Evolutionary conservation across 1,140 invertebrate species (phyloP).

Genomic region (Sweltsa coloradensis): DNA sequence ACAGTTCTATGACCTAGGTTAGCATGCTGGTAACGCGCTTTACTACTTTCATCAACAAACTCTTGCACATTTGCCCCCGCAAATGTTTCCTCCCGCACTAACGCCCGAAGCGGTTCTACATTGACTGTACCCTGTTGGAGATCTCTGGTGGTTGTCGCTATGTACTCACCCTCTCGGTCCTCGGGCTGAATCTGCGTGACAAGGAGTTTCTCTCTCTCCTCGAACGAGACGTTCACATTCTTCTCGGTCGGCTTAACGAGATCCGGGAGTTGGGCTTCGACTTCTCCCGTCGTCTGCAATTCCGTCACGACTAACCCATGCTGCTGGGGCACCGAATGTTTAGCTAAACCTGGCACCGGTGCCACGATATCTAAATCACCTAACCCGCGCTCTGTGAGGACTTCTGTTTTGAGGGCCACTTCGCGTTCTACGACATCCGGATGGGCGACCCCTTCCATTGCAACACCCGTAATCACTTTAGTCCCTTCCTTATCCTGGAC

Average conservation of each 20-base stretch:
- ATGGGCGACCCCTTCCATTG: constrained; percentile 29
- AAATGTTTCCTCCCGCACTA: constrained; percentile 10
- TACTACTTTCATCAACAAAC: background rate
- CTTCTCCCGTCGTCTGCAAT: constrained; percentile 31
- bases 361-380: constrained; percentile 26
- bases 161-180: constrained; percentile 38
- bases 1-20: background rate
- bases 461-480: constrained; percentile 27
- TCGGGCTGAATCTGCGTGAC: constrained; percentile 31
- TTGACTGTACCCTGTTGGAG: constrained; percentile 6
- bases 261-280: constrained; percentile 32
- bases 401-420: constrained; percentile 30
- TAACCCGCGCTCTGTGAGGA: constrained; percentile 24
- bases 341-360: constrained; percentile 25
- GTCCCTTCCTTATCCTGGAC: constrained; percentile 28
- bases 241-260: constrained; percentile 24
- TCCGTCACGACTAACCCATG: constrained; percentile 38
- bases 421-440: constrained; percentile 20
- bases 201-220: constrained; percentile 22
- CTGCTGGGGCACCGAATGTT: constrained; percentile 27
- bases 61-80: background rate
- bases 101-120: constrained; percentile 5
- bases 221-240: constrained; percentile 15
- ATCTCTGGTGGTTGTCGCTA: constrained; percentile 1
- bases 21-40: constrained; percentile 9